These are phyloP conservation scores for Lepidocyrtoides sp. DNA, from an alignment of 2,888 invertebrate genomes.

Conservation along the genomic window DNA sequence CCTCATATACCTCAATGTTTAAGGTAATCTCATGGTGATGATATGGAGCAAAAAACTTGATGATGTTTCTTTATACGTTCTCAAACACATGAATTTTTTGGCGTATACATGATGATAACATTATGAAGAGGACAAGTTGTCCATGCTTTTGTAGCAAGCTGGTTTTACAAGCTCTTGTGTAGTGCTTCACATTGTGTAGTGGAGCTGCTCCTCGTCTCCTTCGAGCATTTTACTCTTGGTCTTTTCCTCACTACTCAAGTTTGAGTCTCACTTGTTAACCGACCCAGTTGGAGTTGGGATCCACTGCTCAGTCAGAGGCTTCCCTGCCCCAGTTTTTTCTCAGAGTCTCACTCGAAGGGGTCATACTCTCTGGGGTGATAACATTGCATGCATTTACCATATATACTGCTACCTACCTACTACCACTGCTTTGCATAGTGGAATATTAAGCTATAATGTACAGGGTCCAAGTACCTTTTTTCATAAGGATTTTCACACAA, in stretches of 20 bases:
- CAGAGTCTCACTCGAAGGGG: conserved; percentile 84
- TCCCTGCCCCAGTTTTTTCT: conserved; percentile 84
- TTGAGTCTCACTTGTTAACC: conserved; percentile 79
- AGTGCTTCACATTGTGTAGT: background rate
- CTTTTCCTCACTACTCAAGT: conserved; percentile 69
- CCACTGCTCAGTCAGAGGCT: conserved; percentile 85
- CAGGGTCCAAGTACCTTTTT: conserved; percentile 62
- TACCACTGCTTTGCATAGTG: conserved; percentile 13
- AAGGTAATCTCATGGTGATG: conserved; percentile 76
- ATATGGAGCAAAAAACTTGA: conserved; percentile 67
- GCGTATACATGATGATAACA: background rate
- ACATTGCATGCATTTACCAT: conserved; percentile 71
- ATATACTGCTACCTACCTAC: conserved; percentile 17
- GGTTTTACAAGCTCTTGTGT: conserved; percentile 45
- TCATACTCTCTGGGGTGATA: conserved; percentile 82
- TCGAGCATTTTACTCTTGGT: conserved; percentile 56
- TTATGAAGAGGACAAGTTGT: conserved; percentile 46
- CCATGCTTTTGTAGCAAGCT: conserved; percentile 32
- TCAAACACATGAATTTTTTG: background rate
- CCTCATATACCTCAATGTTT: conserved; percentile 54
- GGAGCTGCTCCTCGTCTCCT: conserved; percentile 4
- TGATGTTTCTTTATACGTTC: conserved; percentile 47
- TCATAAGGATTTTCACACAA: background rate
- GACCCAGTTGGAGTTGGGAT: conserved; percentile 85
- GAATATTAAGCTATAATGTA: conserved; percentile 15